phyloP scores from a whole-genome alignment of 2,888 invertebrate species.

The Philhelius pedissequus region DNA sequence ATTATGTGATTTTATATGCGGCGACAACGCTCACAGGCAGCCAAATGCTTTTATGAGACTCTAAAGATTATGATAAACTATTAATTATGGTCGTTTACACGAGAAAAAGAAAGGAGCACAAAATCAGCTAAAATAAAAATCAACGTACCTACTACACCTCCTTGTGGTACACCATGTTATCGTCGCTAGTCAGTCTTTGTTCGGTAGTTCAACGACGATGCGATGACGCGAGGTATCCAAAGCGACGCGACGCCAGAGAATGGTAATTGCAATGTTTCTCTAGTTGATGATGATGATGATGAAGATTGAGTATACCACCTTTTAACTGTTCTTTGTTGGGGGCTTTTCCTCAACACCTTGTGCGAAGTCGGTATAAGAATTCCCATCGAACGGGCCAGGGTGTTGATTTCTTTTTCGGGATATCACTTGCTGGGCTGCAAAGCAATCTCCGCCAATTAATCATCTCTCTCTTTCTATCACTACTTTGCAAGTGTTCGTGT shows the following conservation, averaged over 20 bases:
- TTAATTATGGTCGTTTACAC: slow-evolving; percentile 67
- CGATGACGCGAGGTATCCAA: neutral
- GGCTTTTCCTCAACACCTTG: slow-evolving; percentile 57
- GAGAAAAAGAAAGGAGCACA: slow-evolving; percentile 24
- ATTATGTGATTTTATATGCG: slow-evolving; percentile 55
- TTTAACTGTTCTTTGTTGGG: slow-evolving; percentile 65
- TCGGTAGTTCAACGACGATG: slow-evolving; percentile 1
- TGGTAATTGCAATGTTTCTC: slow-evolving; percentile 68
- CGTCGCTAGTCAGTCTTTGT: neutral
- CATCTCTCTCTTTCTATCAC: slow-evolving; percentile 39
- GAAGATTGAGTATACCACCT: slow-evolving; percentile 66
- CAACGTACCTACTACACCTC: slow-evolving; percentile 42
- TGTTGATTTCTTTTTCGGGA: slow-evolving; percentile 45
- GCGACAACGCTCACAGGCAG: slow-evolving; percentile 44
- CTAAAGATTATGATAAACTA: slow-evolving; percentile 68
- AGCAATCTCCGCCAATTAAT: slow-evolving; percentile 66
- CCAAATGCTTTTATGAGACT: slow-evolving; percentile 60
- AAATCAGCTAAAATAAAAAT: neutral
- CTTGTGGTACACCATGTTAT: slow-evolving; percentile 33
- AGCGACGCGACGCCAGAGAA: slow-evolving; percentile 36
- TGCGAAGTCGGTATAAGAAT: slow-evolving; percentile 21
- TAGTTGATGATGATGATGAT: slow-evolving; percentile 66
- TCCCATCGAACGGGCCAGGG: neutral
- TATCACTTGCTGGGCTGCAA: slow-evolving; percentile 42
- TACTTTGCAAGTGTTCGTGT: neutral